phyloP scores from a whole-genome alignment of 2,888 invertebrate genomes.

The Limnephilus marmoratus region DNA sequence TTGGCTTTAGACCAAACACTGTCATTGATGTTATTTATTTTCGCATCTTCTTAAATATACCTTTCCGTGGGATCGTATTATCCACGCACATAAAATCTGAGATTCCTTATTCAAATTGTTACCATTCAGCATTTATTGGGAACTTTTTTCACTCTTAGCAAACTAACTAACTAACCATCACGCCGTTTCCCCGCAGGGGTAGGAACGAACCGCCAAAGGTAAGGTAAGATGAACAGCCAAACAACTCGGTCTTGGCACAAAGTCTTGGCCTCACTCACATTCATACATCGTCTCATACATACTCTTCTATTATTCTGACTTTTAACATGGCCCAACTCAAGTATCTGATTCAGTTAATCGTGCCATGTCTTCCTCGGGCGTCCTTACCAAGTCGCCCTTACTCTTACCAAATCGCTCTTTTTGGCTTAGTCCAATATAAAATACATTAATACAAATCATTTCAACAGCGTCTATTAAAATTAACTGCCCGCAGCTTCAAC shows the following conservation, averaged over 20 bases:
- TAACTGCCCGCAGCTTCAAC: slow-evolving; percentile 39
- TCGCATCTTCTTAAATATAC: background rate
- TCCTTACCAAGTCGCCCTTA: too few relatives aligned
- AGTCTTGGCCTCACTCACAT: too few relatives aligned
- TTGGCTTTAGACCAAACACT: background rate
- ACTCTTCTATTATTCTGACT: too few relatives aligned
- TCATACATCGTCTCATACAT: too few relatives aligned
- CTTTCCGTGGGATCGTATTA: background rate
- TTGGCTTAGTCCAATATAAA: background rate
- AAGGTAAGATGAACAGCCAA: too few relatives aligned
- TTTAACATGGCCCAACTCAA: too few relatives aligned
- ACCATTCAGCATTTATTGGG: background rate
- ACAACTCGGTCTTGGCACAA: too few relatives aligned
- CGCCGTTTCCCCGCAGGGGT: too few relatives aligned
- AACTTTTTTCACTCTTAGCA: background rate
- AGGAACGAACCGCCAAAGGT: too few relatives aligned
- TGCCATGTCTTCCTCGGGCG: too few relatives aligned
- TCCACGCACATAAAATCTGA: background rate
- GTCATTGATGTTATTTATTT: background rate
- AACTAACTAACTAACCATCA: too few relatives aligned
- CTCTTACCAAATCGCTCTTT: background rate
- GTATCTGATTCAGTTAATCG: too few relatives aligned
- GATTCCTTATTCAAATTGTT: background rate
- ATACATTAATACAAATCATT: slow-evolving; percentile 7
- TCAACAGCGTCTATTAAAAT: background rate